Evolutionary conservation across 2,888 invertebrate genomes (phyloP), one percentile per base, ranked within the genome.

Genomic region (Bombylius major): DNA sequence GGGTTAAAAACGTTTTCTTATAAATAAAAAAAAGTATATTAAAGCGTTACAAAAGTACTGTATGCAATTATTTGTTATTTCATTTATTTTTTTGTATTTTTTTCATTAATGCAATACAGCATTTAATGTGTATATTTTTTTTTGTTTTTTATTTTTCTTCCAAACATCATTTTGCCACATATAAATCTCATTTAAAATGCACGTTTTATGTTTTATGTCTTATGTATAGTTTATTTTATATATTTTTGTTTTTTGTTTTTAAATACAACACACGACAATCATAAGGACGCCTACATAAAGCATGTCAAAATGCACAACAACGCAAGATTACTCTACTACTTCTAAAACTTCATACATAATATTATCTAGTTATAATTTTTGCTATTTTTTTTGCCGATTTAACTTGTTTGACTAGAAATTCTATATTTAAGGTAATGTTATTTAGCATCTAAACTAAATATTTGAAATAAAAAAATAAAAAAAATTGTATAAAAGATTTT

Each of bases 321-420:
- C 8, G 34, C 34, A 36, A 36, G 8, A 36, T 5, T 36, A 36
- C 8, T 36, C 34, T 36, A 36, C 5, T 7, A 36, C 7, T 36
- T 36, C 3, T 23, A 23, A 23, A 23, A 23, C 23, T 23, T 23
- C 23, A 23, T 23, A 23, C 23, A 23, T 23, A 23, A 23, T 23
- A 23, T 23, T 23, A 23, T 23, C 23, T 23, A 23, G 23, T 23
- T 23, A 23, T 23, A 23, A 23, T 23, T 23, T 23, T 23, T 23
- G 23, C 23, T 23, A 23, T 23, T 23, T 23, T 23, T 23, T n/a
- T n/a, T n/a, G 8, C 36, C 9, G 1, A 4, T 56, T 42, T 61
- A 63, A 63, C 61, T 61, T 61, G 63, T 60, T 59, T 60, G 60
- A 62, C 63, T 57, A 61, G 63, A 63, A 60, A 62, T 61, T 62